Evolutionary conservation across 2,888 invertebrate species (phyloP).

Genomic region (Calameuta filiformis): DNA sequence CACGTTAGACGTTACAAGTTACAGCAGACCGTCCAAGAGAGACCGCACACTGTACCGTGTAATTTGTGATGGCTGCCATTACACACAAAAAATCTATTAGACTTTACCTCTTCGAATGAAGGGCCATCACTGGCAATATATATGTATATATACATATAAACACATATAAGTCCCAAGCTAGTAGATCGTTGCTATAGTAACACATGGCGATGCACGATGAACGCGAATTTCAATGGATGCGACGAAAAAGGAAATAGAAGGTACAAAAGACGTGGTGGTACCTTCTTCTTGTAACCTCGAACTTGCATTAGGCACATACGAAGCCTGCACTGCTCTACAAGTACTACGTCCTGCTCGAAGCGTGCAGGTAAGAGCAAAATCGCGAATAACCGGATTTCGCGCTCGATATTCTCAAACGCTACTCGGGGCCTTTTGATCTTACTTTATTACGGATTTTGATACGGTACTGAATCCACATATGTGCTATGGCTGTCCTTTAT

Average conservation of each 20-base stretch:
- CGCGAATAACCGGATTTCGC: neutral
- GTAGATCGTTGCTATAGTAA: neutral
- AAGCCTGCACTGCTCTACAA: neutral
- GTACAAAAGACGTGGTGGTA: neutral
- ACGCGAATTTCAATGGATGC: neutral
- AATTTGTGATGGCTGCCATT: constrained; percentile 47
- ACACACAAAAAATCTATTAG: constrained; percentile 45
- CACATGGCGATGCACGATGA: neutral
- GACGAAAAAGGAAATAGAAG: neutral
- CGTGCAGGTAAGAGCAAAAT: neutral
- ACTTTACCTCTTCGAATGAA: constrained; percentile 8
- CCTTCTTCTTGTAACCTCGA: neutral
- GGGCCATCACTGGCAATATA: neutral
- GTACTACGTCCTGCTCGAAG: neutral
- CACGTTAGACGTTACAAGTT: neutral
- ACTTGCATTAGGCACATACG: neutral
- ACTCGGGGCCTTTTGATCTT: constrained; percentile 31
- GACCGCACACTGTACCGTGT: constrained; percentile 40
- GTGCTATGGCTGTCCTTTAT: constrained; percentile 2
- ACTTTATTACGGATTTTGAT: constrained; percentile 47
- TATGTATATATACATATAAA: no score
- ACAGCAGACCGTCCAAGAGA: constrained; percentile 19
- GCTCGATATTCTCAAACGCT: neutral
- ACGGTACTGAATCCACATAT: constrained; percentile 40
- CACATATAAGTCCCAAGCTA: neutral